Conservation (phyloP, 2,888 invertebrate genomes). For the Apamea sordens region DNA sequence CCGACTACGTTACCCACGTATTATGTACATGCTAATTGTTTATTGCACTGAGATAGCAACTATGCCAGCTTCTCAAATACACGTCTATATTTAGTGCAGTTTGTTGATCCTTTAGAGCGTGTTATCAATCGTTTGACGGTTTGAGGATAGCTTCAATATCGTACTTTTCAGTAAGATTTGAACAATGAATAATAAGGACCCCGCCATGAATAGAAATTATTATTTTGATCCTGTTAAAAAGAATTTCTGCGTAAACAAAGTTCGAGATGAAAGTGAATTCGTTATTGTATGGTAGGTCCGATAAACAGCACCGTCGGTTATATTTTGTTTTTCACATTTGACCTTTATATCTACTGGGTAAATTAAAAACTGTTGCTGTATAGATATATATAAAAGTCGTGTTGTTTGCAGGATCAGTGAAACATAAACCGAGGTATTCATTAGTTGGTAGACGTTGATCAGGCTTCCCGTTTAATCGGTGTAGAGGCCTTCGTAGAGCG, state of each 20-base stretch:
- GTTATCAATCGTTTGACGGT: slow-evolving; percentile 20
- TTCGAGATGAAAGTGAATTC: slow-evolving; percentile 56
- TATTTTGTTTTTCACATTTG: slow-evolving; percentile 56
- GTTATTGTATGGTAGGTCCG: slow-evolving; percentile 52
- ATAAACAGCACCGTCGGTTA: slow-evolving; percentile 46
- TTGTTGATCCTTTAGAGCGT: slow-evolving; percentile 21
- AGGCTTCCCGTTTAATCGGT: slow-evolving; percentile 77
- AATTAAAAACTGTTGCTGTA: slow-evolving; percentile 50
- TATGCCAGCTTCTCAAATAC: slow-evolving; percentile 32
- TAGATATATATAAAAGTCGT: slow-evolving; percentile 17
- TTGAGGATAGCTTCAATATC: slow-evolving; percentile 8
- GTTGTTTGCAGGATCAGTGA: slow-evolving; percentile 44
- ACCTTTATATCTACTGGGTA: slow-evolving; percentile 51
- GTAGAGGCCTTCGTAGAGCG: slow-evolving; percentile 95
- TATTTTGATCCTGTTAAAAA: slow-evolving; percentile 17
- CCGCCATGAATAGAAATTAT: slow-evolving; percentile 21
- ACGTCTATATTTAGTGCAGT: slow-evolving; percentile 48
- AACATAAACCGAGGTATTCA: slow-evolving; percentile 55
- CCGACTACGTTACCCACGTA: slow-evolving; percentile 65
- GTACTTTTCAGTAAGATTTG: slow-evolving; percentile 30
- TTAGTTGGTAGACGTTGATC: slow-evolving; percentile 59
- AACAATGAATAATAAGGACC: slow-evolving; percentile 14
- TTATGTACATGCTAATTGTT: slow-evolving; percentile 50
- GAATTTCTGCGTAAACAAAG: slow-evolving; percentile 50
- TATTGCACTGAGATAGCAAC: slow-evolving; percentile 38